Conservation (phyloP, 2,113 vertebrate species). For the Apus apus region DNA sequence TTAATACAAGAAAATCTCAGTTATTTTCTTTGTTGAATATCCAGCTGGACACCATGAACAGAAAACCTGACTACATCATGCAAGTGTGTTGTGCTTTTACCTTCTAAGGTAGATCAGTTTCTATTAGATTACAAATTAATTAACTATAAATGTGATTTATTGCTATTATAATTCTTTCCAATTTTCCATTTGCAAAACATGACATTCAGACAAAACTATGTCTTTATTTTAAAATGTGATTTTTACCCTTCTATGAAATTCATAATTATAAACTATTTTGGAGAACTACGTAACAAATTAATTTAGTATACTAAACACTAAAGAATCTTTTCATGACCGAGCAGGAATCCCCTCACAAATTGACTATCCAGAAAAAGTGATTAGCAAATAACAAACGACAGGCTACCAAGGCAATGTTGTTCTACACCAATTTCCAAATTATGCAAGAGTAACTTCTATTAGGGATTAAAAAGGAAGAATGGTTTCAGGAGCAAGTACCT, state of each 20-base stretch:
- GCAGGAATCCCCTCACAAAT: not conserved
- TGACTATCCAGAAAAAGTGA: not conserved
- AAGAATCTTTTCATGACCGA: not conserved
- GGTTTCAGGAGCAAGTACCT: not conserved
- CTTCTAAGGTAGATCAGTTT: constrained; percentile 1
- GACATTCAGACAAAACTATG: not conserved
- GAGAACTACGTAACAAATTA: not conserved
- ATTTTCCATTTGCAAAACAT: not conserved
- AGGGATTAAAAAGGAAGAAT: not conserved
- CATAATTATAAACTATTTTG: not conserved
- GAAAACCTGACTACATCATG: not conserved
- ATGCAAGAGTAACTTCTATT: not conserved
- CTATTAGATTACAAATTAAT: not conserved
- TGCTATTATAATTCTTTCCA: not conserved
- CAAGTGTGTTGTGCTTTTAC: not conserved
- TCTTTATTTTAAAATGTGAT: not conserved
- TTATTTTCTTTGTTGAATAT: not conserved
- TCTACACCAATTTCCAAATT: not conserved
- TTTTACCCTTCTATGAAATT: not conserved
- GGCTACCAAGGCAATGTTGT: not conserved
- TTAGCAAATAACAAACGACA: not conserved
- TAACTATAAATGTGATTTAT: not conserved
- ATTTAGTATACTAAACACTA: not conserved
- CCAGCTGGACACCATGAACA: not conserved
- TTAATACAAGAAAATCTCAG: not conserved